phyloP scores from a whole-genome alignment of 2,888 invertebrate genomes.

The Tolmerus cingulatus region DNA sequence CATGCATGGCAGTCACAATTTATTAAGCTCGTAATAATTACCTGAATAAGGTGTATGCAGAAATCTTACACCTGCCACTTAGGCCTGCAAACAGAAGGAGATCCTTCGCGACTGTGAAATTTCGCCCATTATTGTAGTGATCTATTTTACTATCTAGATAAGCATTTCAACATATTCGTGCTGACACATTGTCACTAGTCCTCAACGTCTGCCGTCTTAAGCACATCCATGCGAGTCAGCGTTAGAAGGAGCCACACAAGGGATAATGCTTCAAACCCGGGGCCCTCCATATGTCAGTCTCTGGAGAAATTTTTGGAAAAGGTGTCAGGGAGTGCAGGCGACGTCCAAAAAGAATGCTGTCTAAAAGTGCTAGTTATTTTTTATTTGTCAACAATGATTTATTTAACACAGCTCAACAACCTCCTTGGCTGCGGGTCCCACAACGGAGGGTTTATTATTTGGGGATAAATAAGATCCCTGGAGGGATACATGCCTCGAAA shows the following conservation, averaged over 20 bases:
- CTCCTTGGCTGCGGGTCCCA: not conserved
- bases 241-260: not conserved
- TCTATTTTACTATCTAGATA: slow-evolving; percentile 31
- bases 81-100: not conserved
- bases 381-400: slow-evolving; percentile 49
- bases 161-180: slow-evolving; percentile 31
- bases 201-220: slow-evolving; percentile 30
- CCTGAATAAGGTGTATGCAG: not conserved
- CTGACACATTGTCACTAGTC: slow-evolving; percentile 35
- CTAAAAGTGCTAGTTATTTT: slow-evolving; percentile 48
- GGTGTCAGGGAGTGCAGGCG: slow-evolving; percentile 12
- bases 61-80: not conserved
- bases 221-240: not conserved
- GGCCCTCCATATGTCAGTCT: slow-evolving; percentile 23
- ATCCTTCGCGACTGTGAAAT: not conserved
- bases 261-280: slow-evolving; percentile 22
- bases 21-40: not conserved
- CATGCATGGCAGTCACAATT: slow-evolving; percentile 10
- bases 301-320: slow-evolving; percentile 8
- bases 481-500: slow-evolving; percentile 36
- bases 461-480: slow-evolving; percentile 46
- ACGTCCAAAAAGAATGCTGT: slow-evolving; percentile 22
- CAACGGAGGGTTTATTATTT: slow-evolving; percentile 45
- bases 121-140: slow-evolving; percentile 30
- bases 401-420: slow-evolving; percentile 44